Conservation (phyloP, 1,140 invertebrate species). For the Brachionus paranguensis region DNA sequence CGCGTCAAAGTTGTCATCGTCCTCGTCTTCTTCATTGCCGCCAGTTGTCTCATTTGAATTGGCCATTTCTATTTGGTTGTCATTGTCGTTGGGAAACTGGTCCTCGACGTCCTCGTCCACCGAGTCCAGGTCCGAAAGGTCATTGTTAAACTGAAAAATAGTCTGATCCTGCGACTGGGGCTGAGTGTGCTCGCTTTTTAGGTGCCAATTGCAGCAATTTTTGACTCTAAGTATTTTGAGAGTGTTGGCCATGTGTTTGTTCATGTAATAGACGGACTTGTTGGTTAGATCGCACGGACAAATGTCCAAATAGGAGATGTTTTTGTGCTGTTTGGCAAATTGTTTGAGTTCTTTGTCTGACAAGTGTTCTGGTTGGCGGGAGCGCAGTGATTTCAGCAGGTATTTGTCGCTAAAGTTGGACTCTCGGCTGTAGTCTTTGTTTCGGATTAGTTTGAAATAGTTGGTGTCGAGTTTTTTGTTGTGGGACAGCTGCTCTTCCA, state of each 20-base stretch:
- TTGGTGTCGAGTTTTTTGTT: not conserved
- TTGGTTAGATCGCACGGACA: slow-evolving; percentile 11
- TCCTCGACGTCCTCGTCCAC: not conserved
- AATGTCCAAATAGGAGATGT: not conserved
- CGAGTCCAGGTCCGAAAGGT: not conserved
- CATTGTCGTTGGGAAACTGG: not conserved
- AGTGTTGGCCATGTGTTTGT: not conserved
- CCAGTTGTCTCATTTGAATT: not conserved
- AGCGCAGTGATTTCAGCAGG: not conserved
- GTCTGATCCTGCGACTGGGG: not conserved
- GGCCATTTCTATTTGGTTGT: not conserved
- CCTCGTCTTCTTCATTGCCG: slow-evolving; percentile 9
- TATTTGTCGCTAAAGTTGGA: not conserved
- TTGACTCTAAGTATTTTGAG: not conserved
- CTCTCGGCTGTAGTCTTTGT: not conserved
- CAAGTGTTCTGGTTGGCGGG: not conserved
- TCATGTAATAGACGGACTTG: not conserved
- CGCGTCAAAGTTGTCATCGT: slow-evolving; percentile 35
- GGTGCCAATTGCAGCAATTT: slow-evolving; percentile 29
- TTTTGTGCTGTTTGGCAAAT: slow-evolving; percentile 15
- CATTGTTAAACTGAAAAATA: slow-evolving; percentile 21
- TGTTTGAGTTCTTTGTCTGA: not conserved
- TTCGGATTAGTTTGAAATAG: not conserved
- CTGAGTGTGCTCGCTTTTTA: not conserved
- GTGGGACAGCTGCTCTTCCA: not conserved